Evolutionary conservation across 2,797 vertebrate genomes (phyloP).

Genomic region (Falco cherrug): DNA sequence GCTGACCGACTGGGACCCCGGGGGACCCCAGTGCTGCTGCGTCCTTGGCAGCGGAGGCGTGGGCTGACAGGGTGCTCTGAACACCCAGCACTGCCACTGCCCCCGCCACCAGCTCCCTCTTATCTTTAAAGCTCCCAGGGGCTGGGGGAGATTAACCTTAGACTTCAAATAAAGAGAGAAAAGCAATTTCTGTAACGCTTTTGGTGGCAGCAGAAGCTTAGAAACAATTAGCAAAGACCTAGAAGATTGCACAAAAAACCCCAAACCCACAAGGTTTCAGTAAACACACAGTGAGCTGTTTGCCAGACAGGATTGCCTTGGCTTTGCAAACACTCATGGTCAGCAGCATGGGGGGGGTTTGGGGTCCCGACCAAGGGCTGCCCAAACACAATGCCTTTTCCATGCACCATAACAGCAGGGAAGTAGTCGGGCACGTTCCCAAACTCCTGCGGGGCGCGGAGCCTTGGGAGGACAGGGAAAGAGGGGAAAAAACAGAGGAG

Average conservation of each 20-base stretch:
- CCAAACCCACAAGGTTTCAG: neutral
- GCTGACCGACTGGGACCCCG: neutral
- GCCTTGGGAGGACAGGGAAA: neutral
- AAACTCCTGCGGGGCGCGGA: accelerated
- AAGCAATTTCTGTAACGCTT: neutral
- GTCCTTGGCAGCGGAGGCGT: neutral
- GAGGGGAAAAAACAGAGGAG: neutral
- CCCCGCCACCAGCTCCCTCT: neutral
- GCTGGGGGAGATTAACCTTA: neutral
- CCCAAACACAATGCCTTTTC: neutral
- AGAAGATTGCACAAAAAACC: neutral
- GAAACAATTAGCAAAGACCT: neutral
- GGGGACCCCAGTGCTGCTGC: neutral
- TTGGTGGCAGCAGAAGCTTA: neutral
- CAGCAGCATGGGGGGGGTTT: accelerated
- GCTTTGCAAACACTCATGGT: neutral
- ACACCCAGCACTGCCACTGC: neutral
- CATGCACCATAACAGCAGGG: neutral
- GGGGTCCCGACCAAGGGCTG: neutral
- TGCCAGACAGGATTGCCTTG: neutral
- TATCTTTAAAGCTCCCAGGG: neutral
- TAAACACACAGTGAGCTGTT: accelerated
- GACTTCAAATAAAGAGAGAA: neutral
- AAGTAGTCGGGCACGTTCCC: neutral
- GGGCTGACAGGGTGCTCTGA: neutral